These are phyloP conservation scores for Grus americana DNA, from an alignment of 2,113 vertebrate species.

Conservation along the genomic window DNA sequence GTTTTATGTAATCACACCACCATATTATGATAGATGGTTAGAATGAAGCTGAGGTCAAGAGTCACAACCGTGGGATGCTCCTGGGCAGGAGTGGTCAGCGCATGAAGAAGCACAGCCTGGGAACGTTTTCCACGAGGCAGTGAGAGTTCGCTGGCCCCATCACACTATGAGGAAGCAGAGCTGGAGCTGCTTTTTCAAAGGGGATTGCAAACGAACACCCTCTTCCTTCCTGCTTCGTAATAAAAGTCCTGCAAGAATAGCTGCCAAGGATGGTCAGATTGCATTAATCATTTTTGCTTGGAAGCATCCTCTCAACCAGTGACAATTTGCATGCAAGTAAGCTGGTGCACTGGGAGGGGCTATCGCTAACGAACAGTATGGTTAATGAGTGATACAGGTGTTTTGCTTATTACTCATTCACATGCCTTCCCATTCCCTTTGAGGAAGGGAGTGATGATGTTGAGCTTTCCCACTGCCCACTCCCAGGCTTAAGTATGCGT, in stretches of 20 bases:
- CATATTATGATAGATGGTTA: not conserved
- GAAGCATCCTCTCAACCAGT: not conserved
- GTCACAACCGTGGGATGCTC: fast-evolving
- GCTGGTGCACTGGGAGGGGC: not conserved
- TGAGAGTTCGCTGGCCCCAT: not conserved
- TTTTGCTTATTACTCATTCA: not conserved
- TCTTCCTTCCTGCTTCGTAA: not conserved
- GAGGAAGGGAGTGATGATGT: not conserved
- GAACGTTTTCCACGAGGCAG: not conserved
- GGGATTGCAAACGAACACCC: not conserved
- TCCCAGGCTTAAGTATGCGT: fast-evolving
- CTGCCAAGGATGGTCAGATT: not conserved
- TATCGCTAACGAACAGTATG: not conserved
- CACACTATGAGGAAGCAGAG: not conserved
- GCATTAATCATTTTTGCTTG: not conserved
- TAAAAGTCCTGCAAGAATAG: not conserved
- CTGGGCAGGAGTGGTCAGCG: not conserved
- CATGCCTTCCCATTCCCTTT: not conserved
- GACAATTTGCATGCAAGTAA: not conserved
- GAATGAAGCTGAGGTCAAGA: not conserved
- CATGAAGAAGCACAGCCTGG: not conserved
- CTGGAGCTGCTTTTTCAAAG: not conserved
- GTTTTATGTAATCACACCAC: not conserved
- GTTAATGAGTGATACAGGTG: not conserved
- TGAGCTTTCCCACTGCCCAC: fast-evolving